Evolutionary conservation across 2,113 vertebrate genomes (phyloP), one percentile per base, ranked within the genome.

Genomic region (Mixornis gularis): DNA sequence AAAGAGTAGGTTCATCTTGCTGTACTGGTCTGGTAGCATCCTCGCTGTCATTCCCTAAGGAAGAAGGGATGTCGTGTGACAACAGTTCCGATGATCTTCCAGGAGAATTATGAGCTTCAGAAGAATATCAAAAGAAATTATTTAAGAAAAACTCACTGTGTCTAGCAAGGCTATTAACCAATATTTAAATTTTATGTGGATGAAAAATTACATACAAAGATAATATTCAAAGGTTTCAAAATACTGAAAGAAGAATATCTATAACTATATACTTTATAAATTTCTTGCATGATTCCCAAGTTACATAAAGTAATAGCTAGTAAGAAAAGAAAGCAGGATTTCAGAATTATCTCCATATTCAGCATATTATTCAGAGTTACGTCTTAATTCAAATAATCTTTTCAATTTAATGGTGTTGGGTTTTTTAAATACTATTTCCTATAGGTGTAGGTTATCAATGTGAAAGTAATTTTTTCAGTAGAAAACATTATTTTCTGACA

Each of bases 1-100:
- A 51, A 74, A 81, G 51, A 3, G 68, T 7, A 64, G 95, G 63
- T 59, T 85, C 96, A 62, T 93, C 94, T 60, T 88, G 95, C 51
- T 95, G 92, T 7, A 69, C 64, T 49, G 86, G n/a, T 18, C 92
- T 72, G 40, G 89, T 44, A 38, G 63, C 32, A 76, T 92, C 70
- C 24, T 95, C 92, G 4, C 19, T 90, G 91, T 87, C 70, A 38
- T 53, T 95, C 60, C 79, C 68, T 17, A 79, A 26, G 41, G 96
- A 84, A 41, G 90, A n/a, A 13, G 60, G 30, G 58, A 68, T 0
- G 2, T 73, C 65, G 43, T 43, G 92, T 34, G 70, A 19, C 0
- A 55, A 44, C 4, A 66, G 69, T 73, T 48, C 82, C 36, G 92
- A 78, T 85, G 90, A 80, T 66, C 30, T 43, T 58, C 48, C 85